A percentile compares a stretch with the other conserved stretches of the same genome.
phyloP scores from a whole-genome alignment of 2,888 invertebrate genomes.

The Lochmaea crataegi region DNA sequence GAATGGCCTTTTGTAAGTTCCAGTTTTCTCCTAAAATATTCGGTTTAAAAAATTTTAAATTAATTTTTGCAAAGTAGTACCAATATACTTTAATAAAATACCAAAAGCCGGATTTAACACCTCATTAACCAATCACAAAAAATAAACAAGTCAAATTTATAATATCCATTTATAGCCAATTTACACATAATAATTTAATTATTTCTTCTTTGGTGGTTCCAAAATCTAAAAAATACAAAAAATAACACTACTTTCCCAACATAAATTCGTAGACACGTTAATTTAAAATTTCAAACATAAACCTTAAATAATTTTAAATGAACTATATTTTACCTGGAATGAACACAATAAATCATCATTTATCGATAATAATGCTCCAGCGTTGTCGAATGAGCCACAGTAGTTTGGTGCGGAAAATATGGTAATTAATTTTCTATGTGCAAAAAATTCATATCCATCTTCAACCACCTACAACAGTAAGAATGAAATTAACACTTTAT shows the following conservation, averaged over 20 bases:
- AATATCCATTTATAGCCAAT: background rate
- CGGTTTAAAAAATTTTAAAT: no score
- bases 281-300: no score
- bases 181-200: background rate
- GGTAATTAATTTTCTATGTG: conserved; percentile 56
- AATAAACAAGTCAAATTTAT: background rate
- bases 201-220: conserved; percentile 14
- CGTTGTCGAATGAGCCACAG: conserved; percentile 59
- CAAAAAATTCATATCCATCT: conserved; percentile 60
- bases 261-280: background rate
- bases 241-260: background rate
- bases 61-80: no score
- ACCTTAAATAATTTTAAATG: background rate
- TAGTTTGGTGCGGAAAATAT: conserved; percentile 61
- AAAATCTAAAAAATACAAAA: conserved; percentile 23
- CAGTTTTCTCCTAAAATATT: no score
- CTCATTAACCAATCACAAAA: background rate
- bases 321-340: conserved; percentile 68
- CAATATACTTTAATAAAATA: no score
- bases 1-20: no score
- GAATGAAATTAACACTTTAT: no score
- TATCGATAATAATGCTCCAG: conserved; percentile 57
- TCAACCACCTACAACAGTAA: conserved; percentile 54
- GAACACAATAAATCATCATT: conserved; percentile 55
- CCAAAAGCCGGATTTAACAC: no score